Conservation (phyloP, 2,797 vertebrate species). For the Danio tinwini region DNA sequence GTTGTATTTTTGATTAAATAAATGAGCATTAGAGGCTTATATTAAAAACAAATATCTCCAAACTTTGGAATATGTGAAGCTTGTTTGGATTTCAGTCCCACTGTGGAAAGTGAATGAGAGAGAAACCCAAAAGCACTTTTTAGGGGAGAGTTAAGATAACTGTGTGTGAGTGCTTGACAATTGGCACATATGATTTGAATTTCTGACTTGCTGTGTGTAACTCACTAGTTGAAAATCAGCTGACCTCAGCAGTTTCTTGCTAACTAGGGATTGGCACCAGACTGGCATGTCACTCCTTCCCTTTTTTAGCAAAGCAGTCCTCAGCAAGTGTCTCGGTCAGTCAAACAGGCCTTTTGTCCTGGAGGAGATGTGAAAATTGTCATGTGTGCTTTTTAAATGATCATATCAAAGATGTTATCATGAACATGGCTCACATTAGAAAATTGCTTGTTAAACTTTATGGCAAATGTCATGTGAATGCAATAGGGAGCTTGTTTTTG, state of each 20-base stretch:
- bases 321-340: not conserved
- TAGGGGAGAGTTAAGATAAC: not conserved
- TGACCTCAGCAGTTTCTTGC: not conserved
- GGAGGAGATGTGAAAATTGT: not conserved
- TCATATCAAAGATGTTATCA: not conserved
- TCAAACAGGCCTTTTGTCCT: not conserved
- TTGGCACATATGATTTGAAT: not conserved
- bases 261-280: not conserved
- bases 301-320: not conserved
- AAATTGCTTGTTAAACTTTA: slow-evolving; percentile 1
- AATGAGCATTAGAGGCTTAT: not conserved
- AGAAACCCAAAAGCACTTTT: not conserved
- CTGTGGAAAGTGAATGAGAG: not conserved
- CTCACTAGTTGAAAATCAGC: not conserved
- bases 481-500: not conserved
- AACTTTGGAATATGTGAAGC: too few relatives aligned
- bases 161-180: not conserved
- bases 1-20: not conserved
- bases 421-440: not conserved
- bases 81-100: not conserved
- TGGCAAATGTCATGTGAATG: not conserved
- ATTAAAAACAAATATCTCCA: not conserved
- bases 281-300: not conserved
- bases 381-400: not conserved
- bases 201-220: not conserved